Conservation (phyloP, 1,140 invertebrate species). For the Choristoneura fumiferana region DNA sequence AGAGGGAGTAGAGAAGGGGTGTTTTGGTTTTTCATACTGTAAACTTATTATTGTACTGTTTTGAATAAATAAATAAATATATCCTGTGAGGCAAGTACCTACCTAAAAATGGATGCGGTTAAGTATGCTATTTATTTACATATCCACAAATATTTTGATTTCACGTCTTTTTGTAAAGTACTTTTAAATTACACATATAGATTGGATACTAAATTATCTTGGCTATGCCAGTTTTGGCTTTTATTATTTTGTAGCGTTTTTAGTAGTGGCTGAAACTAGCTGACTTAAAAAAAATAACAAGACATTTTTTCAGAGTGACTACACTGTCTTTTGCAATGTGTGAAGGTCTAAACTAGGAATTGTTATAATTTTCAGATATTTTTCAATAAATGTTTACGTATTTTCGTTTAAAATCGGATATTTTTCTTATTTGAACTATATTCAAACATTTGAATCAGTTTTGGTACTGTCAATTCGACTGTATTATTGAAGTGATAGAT, state of each 20-base stretch:
- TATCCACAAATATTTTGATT: too few relatives aligned
- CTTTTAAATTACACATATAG: too few relatives aligned
- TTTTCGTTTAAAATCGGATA: slow-evolving; percentile 42
- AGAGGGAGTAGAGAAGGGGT: too few relatives aligned
- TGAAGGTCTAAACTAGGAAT: slow-evolving; percentile 52
- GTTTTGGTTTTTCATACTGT: too few relatives aligned
- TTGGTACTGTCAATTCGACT: slow-evolving; percentile 37
- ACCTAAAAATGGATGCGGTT: too few relatives aligned
- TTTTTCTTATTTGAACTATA: slow-evolving; percentile 43
- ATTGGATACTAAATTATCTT: too few relatives aligned
- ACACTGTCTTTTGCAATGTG: slow-evolving; percentile 70
- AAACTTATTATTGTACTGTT: too few relatives aligned
- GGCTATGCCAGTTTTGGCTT: too few relatives aligned
- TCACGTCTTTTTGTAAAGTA: too few relatives aligned
- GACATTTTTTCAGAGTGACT: slow-evolving; percentile 27
- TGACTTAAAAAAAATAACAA: not conserved
- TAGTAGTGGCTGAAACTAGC: not conserved
- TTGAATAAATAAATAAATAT: too few relatives aligned
- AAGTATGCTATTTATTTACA: too few relatives aligned
- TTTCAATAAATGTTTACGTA: slow-evolving; percentile 55
- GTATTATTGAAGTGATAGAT: slow-evolving; percentile 43
- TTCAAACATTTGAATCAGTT: slow-evolving; percentile 35
- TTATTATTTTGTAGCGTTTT: not conserved
- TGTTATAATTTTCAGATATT: slow-evolving; percentile 53
- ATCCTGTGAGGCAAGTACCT: too few relatives aligned